Evolutionary conservation across 2,113 vertebrate genomes (phyloP).

Genomic region (Bubo bubo): DNA sequence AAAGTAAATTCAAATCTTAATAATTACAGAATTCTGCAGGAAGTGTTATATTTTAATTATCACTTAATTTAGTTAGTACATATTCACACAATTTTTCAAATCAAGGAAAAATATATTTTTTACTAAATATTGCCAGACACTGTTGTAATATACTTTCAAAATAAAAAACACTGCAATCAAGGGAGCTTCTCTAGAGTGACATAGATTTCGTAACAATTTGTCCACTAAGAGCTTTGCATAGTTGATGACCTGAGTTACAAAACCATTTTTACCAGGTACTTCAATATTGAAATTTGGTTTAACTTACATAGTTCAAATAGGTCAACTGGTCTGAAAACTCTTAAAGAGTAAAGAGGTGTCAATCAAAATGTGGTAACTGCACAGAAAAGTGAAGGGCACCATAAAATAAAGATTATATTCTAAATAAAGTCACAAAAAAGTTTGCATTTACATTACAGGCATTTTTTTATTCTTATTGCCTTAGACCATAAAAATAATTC

Average conservation of each 20-base stretch:
- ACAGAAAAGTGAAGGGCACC: background rate
- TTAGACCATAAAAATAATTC: background rate
- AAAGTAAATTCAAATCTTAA: background rate
- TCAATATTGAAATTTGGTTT: background rate
- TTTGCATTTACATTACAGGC: background rate
- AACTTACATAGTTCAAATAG: background rate
- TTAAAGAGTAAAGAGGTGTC: background rate
- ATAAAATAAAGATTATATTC: background rate
- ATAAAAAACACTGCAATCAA: background rate
- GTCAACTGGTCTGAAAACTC: background rate
- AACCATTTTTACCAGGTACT: background rate
- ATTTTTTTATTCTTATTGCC: background rate
- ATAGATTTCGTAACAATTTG: background rate
- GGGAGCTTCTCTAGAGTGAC: background rate
- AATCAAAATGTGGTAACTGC: background rate
- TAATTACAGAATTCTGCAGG: background rate
- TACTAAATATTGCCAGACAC: background rate
- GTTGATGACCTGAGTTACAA: background rate
- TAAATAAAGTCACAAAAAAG: background rate
- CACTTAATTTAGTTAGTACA: background rate
- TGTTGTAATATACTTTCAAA: background rate
- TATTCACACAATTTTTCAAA: background rate
- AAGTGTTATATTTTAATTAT: background rate
- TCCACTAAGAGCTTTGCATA: background rate
- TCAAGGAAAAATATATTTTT: fast-evolving